These are phyloP conservation scores for Rhegmatorhina hoffmannsi DNA, from an alignment of 2,113 vertebrate genomes.

Conservation along the genomic window DNA sequence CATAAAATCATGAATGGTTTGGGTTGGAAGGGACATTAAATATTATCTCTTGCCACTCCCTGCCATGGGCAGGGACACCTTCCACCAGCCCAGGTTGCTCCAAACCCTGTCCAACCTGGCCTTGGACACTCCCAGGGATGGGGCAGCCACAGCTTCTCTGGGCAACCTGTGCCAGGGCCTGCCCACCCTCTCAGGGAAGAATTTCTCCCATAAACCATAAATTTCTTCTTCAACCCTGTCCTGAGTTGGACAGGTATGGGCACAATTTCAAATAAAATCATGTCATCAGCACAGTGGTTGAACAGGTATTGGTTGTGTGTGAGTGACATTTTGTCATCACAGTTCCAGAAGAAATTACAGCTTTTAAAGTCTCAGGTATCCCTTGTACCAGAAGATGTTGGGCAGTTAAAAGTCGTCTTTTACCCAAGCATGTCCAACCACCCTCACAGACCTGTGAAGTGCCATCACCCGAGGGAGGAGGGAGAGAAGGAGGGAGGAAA, in stretches of 20 bases:
- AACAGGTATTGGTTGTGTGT: neutral
- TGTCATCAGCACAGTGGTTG: neutral
- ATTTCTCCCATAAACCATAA: neutral
- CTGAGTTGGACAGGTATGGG: accelerated
- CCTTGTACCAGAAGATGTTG: neutral
- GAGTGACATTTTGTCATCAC: neutral
- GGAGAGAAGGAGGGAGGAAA: neutral
- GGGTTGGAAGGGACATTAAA: neutral
- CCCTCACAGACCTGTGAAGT: neutral
- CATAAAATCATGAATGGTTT: neutral
- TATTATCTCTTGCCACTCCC: neutral
- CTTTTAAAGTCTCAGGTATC: neutral
- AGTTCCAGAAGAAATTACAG: neutral
- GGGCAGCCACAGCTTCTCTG: neutral
- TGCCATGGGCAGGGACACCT: neutral
- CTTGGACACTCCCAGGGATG: neutral
- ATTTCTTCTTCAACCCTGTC: neutral
- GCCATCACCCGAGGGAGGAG: neutral
- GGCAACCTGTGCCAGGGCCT: neutral
- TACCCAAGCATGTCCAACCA: neutral
- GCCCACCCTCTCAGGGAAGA: neutral
- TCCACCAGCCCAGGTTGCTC: neutral
- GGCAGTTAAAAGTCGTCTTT: neutral
- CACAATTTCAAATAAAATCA: neutral
- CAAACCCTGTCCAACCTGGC: neutral